Evolutionary conservation across 2,113 vertebrate species (phyloP), one percentile per base, ranked within the genome.

Genomic region (Kryptolebias marmoratus): DNA sequence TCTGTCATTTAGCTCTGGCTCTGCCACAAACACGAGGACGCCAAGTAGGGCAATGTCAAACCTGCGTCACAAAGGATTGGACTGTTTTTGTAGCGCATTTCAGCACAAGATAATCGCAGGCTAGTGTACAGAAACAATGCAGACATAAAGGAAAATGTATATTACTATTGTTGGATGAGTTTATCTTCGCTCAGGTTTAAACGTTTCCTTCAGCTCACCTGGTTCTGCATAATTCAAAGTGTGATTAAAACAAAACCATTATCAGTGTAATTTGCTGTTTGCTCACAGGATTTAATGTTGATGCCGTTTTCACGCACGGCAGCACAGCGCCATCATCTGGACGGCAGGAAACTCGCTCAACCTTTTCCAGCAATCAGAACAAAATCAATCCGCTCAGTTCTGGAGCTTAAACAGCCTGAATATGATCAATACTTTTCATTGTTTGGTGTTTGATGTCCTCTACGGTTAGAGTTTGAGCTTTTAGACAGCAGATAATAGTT

Each of bases 301-400:
- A 32, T 69, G 49, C 12, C 65, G 71, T 68, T 56, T 16, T 68
- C 64, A 78, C 62, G 60, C 65, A 1, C 65, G 76, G 86, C 78
- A 62, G 47, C 74, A 87, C 85, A 87, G 87, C 85, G 90, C 89
- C 90, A 79, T 81, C 90, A 32, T 79, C 71, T 90, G 90, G 88
- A 53, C 49, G 30, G 18, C 2, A 2, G 22, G 31, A 12, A 48
- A 4, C 22, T 67, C 31, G 31, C 5, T 5, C 22, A 49, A 1
- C 49, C 27, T 28, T 27, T 5, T 31, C 64, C 13, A 8, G 13
- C 6, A 12, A 13, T 30, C 7, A 16, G 2, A 49, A 48, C 30
- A 28, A 12, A 50, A n/a, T 28, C 22, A 13, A 11, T 4, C 11
- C 12, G 45, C 0, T 1, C 27, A 13, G 30, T 11, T 57, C n/a